Evolutionary conservation across 2,888 invertebrate species (phyloP).

Genomic region (Melipona bicolor): DNA sequence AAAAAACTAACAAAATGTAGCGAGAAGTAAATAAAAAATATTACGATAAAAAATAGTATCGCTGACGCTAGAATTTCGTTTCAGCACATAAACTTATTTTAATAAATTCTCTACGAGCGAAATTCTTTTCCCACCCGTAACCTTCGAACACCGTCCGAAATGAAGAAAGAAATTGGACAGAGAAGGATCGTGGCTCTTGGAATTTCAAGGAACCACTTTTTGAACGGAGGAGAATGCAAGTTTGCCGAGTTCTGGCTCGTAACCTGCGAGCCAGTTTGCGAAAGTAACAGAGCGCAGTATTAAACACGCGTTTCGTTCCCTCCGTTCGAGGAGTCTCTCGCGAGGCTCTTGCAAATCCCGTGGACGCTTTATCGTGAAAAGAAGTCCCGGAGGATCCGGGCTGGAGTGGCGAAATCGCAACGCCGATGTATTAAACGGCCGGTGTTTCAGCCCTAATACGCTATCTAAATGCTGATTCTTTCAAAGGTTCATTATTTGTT

Average conservation of each 20-base stretch:
- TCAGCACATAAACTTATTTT: not conserved
- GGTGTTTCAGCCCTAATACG: slow-evolving; percentile 63
- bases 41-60: no score
- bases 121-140: not conserved
- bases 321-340: slow-evolving; percentile 20
- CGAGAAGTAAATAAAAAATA: no score
- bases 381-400: slow-evolving; percentile 12
- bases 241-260: slow-evolving; percentile 22
- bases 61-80: no score
- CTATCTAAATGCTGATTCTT: slow-evolving; percentile 77
- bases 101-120: not conserved
- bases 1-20: no score
- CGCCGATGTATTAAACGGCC: slow-evolving; percentile 50
- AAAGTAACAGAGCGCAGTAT: slow-evolving; percentile 6
- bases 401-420: slow-evolving; percentile 47
- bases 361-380: slow-evolving; percentile 26
- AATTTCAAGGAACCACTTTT: not conserved
- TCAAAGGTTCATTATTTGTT: slow-evolving; percentile 74
- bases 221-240: not conserved
- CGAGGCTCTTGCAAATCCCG: slow-evolving; percentile 25
- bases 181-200: not conserved
- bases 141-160: not conserved
- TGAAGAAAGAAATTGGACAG: not conserved
- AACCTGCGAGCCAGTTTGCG: not conserved
- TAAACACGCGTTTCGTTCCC: slow-evolving; percentile 30